These are phyloP conservation scores for Varanus komodoensis DNA, from an alignment of 2,113 vertebrate genomes.

Conservation along the genomic window DNA sequence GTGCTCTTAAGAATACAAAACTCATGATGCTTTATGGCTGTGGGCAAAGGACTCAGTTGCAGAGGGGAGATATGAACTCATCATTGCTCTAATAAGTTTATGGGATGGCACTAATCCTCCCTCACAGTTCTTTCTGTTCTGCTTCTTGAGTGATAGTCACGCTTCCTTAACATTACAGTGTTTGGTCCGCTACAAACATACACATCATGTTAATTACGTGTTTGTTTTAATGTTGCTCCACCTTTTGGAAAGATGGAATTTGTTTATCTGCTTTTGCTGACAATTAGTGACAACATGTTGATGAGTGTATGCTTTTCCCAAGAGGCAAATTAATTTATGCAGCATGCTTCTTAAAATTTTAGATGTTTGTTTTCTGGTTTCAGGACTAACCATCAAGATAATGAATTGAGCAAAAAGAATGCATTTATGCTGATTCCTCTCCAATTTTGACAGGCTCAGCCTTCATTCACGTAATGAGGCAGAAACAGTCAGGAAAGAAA, in stretches of 20 bases:
- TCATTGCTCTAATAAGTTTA: background rate
- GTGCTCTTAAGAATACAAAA: background rate
- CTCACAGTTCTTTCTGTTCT: too few relatives aligned
- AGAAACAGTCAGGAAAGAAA: background rate
- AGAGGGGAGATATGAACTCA: background rate
- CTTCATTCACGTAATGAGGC: slow-evolving; percentile 19
- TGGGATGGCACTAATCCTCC: too few relatives aligned
- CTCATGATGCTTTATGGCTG: background rate
- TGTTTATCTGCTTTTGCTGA: background rate
- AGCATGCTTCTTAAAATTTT: slow-evolving; percentile 23
- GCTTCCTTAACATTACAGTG: background rate
- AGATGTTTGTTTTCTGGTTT: slow-evolving; percentile 23
- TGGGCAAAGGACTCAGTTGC: background rate
- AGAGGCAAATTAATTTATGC: slow-evolving; percentile 32
- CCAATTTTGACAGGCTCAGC: slow-evolving; percentile 13
- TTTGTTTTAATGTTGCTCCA: background rate
- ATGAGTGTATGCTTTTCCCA: slow-evolving; percentile 5
- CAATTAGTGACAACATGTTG: background rate
- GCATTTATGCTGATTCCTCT: slow-evolving; percentile 39
- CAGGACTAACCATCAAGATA: background rate
- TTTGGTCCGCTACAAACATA: background rate
- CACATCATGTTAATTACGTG: background rate
- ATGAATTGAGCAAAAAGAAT: slow-evolving; percentile 33
- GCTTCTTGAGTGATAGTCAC: background rate
- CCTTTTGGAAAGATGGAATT: slow-evolving; percentile 7